Evolutionary conservation across 2,113 vertebrate genomes (phyloP), one percentile per base, ranked within the genome.

Genomic region (Periophthalmodon schlosseri): DNA sequence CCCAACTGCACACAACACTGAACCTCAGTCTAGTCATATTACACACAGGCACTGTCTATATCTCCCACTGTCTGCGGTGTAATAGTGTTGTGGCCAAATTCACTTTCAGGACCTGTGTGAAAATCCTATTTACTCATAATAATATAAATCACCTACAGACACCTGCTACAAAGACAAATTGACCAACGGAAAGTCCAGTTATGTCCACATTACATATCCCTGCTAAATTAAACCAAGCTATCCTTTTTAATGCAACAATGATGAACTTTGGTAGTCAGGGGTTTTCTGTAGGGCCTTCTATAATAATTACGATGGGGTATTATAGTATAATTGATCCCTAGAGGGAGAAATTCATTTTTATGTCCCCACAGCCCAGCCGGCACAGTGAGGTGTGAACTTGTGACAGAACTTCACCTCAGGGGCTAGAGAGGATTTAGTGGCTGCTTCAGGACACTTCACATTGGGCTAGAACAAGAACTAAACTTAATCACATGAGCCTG

Each of bases 261-360:
- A 69, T 71, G 50, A 46, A 50, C 71, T 74, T 64, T 74, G 24
- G 49, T 70, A 64, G 69, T 73, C 50, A 64, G 23, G 52, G 20
- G 39, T 70, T 73, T 77, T 68, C 78, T 66, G 69, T 56, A 60
- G 74, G 64, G 74, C 77, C 75, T 70, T 84, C 74, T 72, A 47
- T 81, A 75, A 81, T 79, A 85, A 87, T 73, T 82, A 68, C 73
- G 74, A 82, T 69, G 7, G 60, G 58, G 72, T 79, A 83, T 78
- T 81, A 84, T 57, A 67, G 54, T 73, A 15, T 81, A 83, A 83
- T 84, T 85, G 84, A 82, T 77, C 74, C 79, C 79, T 69, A 3
- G 69, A 69, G 80, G 78, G 79, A 69, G 57, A 73, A 78, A 73
- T 69, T 0, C 75, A 81, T 65, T 82, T 77, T 75, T 16, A 80